Base-by-base conservation (phyloP, 1,140 invertebrate genomes). In the Helicoverpa armigera region DNA sequence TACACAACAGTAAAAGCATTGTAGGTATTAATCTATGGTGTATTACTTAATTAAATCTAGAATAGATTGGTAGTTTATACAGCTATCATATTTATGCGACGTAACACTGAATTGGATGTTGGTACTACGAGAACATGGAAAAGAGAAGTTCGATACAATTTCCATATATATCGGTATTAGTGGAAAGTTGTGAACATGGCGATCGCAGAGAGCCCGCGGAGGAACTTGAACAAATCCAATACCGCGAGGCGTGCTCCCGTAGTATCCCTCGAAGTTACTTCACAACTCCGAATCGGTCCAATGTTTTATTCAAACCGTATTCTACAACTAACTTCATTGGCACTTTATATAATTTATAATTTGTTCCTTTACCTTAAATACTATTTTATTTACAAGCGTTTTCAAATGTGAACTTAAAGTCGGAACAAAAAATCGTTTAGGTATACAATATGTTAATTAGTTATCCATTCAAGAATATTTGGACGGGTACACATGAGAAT, bases 1-100 rank as follows among this genome's bases (percentile, higher is more conserved):
- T 63, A 73, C 50, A 83, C 80, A 85, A 86, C 85, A 86, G 82
- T 79, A 83, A 87, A 87, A 88, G 87, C 87, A 79, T 81, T 73
- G 75, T n/a, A n/a, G n/a, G n/a, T 73, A 23, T 50, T 76, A 70
- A 60, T 72, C 51, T 72, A 79, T 79, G 9, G 14, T 65, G 75
- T 67, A 65, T 51, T 69, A 69, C 7, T 79, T 56, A 69, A 58
- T 58, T 43, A 69, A 70, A 70, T 69, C 54, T 79, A 79, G 31
- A 58, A 53, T 65, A 76, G 0, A 29, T 70, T 70, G 23, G 29
- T 48, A 58, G 48, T 48, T 70, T 43, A 67, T 70, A 79, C 63
- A 78, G 61, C 63, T 51, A 29, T 58, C 29, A 58, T 65, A 29
- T 69, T 51, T 70, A 79, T 48, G 35, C 48, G 48, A 53, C 12